Conservation (phyloP, 2,797 vertebrate species). For the Tangara arthus region DNA sequence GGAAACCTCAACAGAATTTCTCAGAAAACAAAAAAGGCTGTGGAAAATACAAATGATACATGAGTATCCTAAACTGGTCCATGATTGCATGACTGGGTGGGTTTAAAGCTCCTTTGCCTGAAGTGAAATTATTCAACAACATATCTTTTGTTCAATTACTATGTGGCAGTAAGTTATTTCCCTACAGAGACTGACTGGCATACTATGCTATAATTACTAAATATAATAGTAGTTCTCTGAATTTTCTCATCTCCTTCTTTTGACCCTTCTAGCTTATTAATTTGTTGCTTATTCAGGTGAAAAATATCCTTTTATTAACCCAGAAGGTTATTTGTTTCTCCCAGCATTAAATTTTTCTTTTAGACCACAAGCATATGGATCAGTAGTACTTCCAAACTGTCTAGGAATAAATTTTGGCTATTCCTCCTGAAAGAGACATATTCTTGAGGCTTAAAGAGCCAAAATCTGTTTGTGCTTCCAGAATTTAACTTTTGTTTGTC, state of each 20-base stretch:
- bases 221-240: background rate
- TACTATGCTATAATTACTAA: background rate
- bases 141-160: background rate
- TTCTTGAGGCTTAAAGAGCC: background rate
- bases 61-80: background rate
- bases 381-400: background rate
- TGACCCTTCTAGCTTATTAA: background rate
- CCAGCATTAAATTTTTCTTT: background rate
- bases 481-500: background rate
- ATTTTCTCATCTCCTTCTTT: background rate
- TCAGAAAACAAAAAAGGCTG: background rate
- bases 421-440: background rate
- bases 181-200: background rate
- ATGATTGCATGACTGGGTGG: background rate
- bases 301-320: background rate
- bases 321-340: background rate
- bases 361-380: background rate
- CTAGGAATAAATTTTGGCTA: background rate
- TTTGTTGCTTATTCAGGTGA: background rate
- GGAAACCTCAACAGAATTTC: background rate
- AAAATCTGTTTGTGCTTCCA: background rate
- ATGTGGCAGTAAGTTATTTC: background rate
- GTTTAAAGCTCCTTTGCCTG: background rate
- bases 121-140: background rate
- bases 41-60: background rate